These are phyloP conservation scores for Colius striatus DNA, from an alignment of 2,113 vertebrate species.

Conservation along the genomic window DNA sequence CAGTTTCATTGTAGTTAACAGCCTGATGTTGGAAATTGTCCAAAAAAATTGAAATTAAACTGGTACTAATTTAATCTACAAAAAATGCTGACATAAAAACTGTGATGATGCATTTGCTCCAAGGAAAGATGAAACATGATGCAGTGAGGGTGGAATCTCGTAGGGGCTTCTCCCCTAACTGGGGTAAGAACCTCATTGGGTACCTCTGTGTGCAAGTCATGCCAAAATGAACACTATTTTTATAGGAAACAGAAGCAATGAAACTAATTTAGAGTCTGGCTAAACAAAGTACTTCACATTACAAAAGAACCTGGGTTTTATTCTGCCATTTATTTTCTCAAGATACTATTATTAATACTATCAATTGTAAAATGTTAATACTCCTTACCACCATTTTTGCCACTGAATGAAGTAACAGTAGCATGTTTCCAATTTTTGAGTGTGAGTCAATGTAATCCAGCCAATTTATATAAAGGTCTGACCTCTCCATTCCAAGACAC, in stretches of 20 bases:
- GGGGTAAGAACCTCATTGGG: neutral
- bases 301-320: neutral
- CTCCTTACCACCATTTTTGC: neutral
- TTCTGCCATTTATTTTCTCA: neutral
- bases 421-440: neutral
- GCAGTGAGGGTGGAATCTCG: neutral
- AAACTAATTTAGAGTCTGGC: neutral
- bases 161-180: neutral
- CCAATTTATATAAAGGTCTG: neutral
- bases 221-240: neutral
- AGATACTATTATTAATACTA: neutral
- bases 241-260: neutral
- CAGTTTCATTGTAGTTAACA: neutral
- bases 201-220: neutral
- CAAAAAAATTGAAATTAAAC: neutral
- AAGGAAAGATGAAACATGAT: neutral
- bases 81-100: neutral
- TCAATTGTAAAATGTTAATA: neutral
- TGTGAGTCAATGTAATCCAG: neutral
- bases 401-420: neutral
- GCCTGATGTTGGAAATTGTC: neutral
- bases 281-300: neutral
- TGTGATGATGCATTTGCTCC: neutral
- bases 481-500: neutral
- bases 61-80: neutral